Conservation (phyloP, 2,888 invertebrate species). For the Melanostoma mellinum region DNA sequence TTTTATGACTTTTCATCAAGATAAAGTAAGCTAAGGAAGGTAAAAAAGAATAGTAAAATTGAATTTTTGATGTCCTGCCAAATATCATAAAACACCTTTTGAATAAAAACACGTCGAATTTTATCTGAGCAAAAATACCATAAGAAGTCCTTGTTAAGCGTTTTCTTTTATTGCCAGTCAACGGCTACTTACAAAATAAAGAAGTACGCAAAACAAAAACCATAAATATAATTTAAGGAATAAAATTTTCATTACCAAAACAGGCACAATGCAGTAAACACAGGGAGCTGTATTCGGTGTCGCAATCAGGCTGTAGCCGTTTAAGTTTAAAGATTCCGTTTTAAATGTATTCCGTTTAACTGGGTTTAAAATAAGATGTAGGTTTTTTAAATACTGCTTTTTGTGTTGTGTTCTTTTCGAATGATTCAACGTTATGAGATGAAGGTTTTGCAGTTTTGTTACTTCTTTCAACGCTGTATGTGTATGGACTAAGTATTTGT, state of each 20-base stretch:
- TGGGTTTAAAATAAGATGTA: conserved; percentile 37
- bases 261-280: conserved; percentile 81
- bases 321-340: conserved; percentile 72
- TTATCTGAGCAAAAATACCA: not conserved
- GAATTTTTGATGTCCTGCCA: too few relatives aligned
- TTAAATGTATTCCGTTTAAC: conserved; percentile 71
- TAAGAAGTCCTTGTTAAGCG: not conserved
- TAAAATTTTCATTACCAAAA: conserved; percentile 77
- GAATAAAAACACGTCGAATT: too few relatives aligned
- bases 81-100: too few relatives aligned
- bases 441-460: not conserved
- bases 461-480: not conserved
- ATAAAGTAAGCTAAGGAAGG: too few relatives aligned
- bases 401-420: conserved; percentile 4
- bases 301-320: conserved; percentile 73
- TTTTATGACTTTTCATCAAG: too few relatives aligned
- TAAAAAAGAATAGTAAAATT: too few relatives aligned
- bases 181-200: not conserved
- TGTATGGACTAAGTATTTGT: not conserved
- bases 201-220: not conserved
- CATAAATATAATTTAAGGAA: conserved; percentile 9
- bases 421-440: not conserved
- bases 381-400: conserved; percentile 6
- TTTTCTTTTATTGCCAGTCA: conserved; percentile 8
- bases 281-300: conserved; percentile 76